These are phyloP conservation scores for Cricetomys ansorgei DNA, from an alignment of 2,113 vertebrate genomes.

Conservation along the genomic window DNA sequence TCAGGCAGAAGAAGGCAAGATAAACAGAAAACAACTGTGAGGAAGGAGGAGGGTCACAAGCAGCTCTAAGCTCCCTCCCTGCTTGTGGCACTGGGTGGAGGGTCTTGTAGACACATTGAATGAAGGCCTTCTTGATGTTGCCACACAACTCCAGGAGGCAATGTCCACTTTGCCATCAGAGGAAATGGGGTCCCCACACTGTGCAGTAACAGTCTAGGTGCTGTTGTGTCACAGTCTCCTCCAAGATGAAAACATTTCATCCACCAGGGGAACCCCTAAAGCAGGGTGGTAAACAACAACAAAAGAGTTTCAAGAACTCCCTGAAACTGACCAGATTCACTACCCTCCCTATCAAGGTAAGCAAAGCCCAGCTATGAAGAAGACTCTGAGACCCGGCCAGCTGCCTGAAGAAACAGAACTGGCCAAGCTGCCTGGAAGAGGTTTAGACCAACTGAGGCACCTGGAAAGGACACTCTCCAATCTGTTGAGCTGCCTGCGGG, in stretches of 20 bases:
- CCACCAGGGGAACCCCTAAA: neutral
- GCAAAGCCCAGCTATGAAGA: neutral
- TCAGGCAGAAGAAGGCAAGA: neutral
- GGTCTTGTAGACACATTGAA: neutral
- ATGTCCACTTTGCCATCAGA: neutral
- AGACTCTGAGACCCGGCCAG: neutral
- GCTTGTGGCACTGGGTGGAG: neutral
- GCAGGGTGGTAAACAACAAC: neutral
- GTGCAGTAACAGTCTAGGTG: neutral
- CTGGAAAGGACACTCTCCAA: neutral
- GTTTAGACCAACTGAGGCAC: neutral
- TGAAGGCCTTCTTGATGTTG: neutral
- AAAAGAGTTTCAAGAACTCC: neutral
- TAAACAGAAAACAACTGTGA: neutral
- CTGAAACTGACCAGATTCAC: neutral
- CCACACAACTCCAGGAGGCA: neutral
- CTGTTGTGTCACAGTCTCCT: neutral
- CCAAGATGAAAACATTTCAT: neutral
- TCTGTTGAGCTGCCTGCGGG: neutral
- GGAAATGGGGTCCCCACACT: neutral
- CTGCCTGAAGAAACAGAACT: neutral
- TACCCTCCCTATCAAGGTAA: no score
- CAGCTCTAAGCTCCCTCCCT: neutral
- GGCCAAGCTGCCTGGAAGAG: neutral
- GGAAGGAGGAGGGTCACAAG: neutral